A percentile compares a stretch with the other conserved stretches of the same genome.
phyloP scores from a whole-genome alignment of 2,888 invertebrate species.

The Atethmia centrago region DNA sequence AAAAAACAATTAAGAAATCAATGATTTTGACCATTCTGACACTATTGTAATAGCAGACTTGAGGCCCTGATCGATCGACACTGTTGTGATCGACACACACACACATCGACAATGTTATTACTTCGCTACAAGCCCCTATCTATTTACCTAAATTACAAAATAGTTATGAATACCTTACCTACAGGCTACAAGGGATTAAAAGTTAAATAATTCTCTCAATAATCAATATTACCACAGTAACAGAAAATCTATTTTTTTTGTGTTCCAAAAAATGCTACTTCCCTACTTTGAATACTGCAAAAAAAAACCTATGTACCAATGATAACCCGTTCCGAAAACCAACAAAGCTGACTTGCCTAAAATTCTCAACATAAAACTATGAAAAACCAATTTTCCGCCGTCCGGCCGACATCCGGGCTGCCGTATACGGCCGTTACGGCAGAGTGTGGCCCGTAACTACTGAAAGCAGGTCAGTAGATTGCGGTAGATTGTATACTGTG shows the following conservation, averaged over 20 bases:
- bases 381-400: constrained; percentile 18
- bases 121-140: too few relatives aligned
- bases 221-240: too few relatives aligned
- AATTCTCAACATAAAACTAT: not conserved
- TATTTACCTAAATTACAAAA: not conserved
- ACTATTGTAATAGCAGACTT: too few relatives aligned
- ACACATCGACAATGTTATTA: too few relatives aligned
- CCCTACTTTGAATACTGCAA: not conserved
- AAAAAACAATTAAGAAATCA: too few relatives aligned
- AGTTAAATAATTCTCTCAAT: too few relatives aligned
- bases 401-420: not conserved
- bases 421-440: constrained; percentile 47
- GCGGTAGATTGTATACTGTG: constrained; percentile 47
- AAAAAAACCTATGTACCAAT: not conserved
- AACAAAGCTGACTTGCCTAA: constrained; percentile 1
- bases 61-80: too few relatives aligned
- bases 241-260: too few relatives aligned
- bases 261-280: too few relatives aligned
- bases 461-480: constrained; percentile 59
- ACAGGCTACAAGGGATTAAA: not conserved
- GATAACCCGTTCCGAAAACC: too few relatives aligned
- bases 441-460: constrained; percentile 27
- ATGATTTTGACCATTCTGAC: too few relatives aligned
- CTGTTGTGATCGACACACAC: too few relatives aligned
- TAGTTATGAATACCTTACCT: not conserved